Conservation (phyloP, 2,888 invertebrate species). For the Yponomeuta plumbellus region DNA sequence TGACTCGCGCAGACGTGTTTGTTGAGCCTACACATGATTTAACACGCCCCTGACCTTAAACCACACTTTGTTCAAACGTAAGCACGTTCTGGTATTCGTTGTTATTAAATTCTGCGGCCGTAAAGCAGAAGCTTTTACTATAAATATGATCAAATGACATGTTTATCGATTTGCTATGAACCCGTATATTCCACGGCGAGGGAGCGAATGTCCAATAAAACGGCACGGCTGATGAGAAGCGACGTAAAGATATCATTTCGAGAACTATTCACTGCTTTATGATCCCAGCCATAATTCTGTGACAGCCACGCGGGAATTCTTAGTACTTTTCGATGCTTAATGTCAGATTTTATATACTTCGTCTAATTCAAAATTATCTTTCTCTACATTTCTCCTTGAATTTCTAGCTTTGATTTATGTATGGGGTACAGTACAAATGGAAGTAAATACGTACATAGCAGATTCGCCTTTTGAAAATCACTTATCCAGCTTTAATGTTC, state of each 20-base stretch:
- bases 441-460: too few species aligned
- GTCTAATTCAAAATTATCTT: slow-evolving; percentile 5
- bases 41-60: slow-evolving; percentile 37
- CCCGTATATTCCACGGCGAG: slow-evolving; percentile 27
- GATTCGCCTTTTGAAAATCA: too few species aligned
- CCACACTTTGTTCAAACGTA: slow-evolving; percentile 22
- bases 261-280: slow-evolving; percentile 42
- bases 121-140: slow-evolving; percentile 34
- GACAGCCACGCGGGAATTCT: slow-evolving; percentile 27
- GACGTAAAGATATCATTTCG: slow-evolving; percentile 43
- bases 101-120: slow-evolving; percentile 18
- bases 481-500: too few species aligned
- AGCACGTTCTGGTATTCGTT: slow-evolving; percentile 12
- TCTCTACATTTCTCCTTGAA: neutral
- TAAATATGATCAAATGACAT: slow-evolving; percentile 38
- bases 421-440: too few species aligned
- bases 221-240: slow-evolving; percentile 40
- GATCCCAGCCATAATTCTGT: slow-evolving; percentile 36
- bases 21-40: slow-evolving; percentile 28
- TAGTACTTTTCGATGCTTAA: slow-evolving; percentile 32
- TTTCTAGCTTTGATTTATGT: neutral
- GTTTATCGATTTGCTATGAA: slow-evolving; percentile 37
- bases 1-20: slow-evolving; percentile 28
- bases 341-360: slow-evolving; percentile 31
- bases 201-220: slow-evolving; percentile 36